Conservation (phyloP, 2,797 vertebrate species). For the Luscinia luscinia region DNA sequence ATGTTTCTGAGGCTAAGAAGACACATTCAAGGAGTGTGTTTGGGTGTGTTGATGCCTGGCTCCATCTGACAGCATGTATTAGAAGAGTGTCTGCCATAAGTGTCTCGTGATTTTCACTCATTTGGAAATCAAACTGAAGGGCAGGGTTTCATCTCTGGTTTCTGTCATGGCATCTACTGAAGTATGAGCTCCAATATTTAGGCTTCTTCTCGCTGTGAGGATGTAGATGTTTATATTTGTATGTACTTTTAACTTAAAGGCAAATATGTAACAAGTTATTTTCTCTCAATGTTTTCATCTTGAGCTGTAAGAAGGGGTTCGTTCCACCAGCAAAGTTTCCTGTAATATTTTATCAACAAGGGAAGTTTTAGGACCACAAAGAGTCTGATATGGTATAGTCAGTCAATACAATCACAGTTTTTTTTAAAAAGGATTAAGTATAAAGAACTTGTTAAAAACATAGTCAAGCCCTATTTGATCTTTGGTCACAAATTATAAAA, state of each 20-base stretch:
- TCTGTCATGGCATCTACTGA: neutral
- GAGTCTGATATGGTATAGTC: neutral
- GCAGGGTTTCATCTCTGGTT: neutral
- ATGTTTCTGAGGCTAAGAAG: neutral
- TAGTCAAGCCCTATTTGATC: neutral
- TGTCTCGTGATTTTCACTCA: neutral
- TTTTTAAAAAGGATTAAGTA: neutral
- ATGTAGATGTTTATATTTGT: neutral
- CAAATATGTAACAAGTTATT: neutral
- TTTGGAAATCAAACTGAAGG: neutral
- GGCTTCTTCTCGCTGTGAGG: neutral
- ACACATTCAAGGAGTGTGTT: neutral
- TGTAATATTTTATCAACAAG: neutral
- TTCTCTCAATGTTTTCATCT: neutral
- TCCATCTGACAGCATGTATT: neutral
- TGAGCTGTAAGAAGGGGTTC: neutral
- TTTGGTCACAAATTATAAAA: neutral
- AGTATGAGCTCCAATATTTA: neutral
- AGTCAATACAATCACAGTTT: fast-evolving
- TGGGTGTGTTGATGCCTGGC: neutral
- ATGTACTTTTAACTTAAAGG: neutral
- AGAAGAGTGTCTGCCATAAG: neutral
- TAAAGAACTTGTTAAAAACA: neutral
- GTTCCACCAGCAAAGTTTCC: neutral
- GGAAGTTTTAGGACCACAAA: neutral